Evolutionary conservation across 2,888 invertebrate genomes (phyloP).

Genomic region (Homarus gammarus): DNA sequence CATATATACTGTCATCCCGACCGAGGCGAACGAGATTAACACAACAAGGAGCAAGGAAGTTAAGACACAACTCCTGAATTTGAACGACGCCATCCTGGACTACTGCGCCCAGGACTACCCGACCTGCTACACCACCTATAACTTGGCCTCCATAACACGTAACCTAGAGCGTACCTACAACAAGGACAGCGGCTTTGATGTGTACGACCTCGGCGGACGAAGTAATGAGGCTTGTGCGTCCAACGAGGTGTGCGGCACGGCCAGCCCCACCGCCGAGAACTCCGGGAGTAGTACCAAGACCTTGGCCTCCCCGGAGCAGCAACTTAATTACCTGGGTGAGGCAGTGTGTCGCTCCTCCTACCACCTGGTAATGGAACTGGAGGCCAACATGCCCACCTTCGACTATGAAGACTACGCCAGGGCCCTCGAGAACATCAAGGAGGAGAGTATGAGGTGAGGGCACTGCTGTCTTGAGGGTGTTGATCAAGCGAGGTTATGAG

Average conservation of each 20-base stretch:
- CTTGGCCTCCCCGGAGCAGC: conserved; percentile 12
- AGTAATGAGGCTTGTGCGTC: conserved; percentile 33
- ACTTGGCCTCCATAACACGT: conserved; percentile 35
- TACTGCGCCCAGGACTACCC: conserved; percentile 73
- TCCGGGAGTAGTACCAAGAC: not conserved
- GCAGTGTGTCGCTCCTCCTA: conserved; percentile 65
- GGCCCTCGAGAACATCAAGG: conserved; percentile 32
- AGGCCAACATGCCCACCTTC: conserved; percentile 50
- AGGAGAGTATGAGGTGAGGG: conserved; percentile 64
- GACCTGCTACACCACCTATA: conserved; percentile 52
- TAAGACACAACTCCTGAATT: conserved; percentile 48
- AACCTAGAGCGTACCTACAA: conserved; percentile 59
- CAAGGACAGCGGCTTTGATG: conserved; percentile 62
- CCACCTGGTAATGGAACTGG: conserved; percentile 54
- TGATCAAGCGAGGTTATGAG: too few relatives aligned
- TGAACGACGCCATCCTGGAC: conserved; percentile 68
- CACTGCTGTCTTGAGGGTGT: too few relatives aligned
- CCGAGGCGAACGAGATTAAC: conserved; percentile 33
- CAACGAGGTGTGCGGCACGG: conserved; percentile 48
- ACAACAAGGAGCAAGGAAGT: conserved; percentile 43
- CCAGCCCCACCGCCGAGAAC: not conserved
- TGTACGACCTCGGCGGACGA: conserved; percentile 47
- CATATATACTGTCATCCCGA: conserved; percentile 56
- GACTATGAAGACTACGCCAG: conserved; percentile 49
- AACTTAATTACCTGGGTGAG: conserved; percentile 44